phyloP scores from a whole-genome alignment of 2,113 vertebrate genomes.

The Notothenia coriiceps region DNA sequence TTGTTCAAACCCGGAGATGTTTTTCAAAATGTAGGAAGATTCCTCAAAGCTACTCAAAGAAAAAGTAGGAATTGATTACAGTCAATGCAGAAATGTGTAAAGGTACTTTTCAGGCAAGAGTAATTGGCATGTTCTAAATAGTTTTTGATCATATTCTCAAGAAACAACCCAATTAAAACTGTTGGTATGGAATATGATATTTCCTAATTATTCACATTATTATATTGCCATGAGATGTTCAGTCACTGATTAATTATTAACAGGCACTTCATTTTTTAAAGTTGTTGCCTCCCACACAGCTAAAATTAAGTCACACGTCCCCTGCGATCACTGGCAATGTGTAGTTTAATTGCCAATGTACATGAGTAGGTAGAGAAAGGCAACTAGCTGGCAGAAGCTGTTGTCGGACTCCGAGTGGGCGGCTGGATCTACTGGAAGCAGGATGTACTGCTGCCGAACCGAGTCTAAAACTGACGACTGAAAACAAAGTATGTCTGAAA shows the following conservation, averaged over 20 bases:
- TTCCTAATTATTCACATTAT: constrained; percentile 9
- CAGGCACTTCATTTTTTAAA: constrained; percentile 39
- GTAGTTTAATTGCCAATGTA: constrained; percentile 38
- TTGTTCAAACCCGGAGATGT: background rate
- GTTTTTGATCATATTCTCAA: background rate
- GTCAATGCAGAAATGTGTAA: background rate
- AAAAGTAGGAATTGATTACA: background rate
- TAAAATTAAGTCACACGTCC: constrained; percentile 52
- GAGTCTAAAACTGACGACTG: constrained; percentile 13
- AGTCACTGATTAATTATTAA: constrained; percentile 38
- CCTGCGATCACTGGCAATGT: constrained; percentile 29
- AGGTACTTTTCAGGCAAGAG: background rate
- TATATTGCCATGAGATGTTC: background rate
- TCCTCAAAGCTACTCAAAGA: background rate
- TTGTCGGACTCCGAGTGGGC: constrained; percentile 56
- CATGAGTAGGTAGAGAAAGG: constrained; percentile 63
- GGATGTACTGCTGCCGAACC: constrained; percentile 28
- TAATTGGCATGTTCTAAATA: background rate
- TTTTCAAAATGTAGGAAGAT: background rate
- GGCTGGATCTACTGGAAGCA: constrained; percentile 53
- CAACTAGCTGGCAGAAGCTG: constrained; percentile 51
- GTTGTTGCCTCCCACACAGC: constrained; percentile 69
- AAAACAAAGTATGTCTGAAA: constrained; percentile 15
- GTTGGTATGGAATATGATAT: background rate
- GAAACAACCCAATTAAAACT: constrained; percentile 3